Evolutionary conservation across 2,113 vertebrate genomes (phyloP).

Genomic region (Pollimyrus isidori): DNA sequence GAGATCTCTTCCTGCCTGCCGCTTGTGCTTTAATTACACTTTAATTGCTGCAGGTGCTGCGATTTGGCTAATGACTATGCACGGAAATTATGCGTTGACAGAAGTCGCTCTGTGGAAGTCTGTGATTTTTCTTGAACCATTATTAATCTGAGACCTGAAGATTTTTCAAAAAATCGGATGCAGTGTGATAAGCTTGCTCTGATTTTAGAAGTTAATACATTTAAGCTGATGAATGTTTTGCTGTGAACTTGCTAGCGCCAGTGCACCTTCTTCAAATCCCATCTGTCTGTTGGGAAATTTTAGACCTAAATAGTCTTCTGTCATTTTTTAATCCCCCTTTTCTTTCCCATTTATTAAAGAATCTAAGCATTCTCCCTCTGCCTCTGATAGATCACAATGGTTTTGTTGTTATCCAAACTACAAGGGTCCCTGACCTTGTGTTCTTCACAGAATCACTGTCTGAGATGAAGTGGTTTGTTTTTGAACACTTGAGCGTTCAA

Average conservation of each 20-base stretch:
- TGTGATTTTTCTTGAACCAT: background rate
- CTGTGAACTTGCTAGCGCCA: background rate
- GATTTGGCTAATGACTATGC: background rate
- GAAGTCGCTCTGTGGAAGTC: background rate
- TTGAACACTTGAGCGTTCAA: background rate
- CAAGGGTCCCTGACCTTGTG: background rate
- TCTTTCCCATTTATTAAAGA: background rate
- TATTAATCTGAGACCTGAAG: background rate
- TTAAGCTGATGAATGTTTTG: background rate
- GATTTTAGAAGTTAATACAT: background rate
- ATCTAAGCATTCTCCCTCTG: background rate
- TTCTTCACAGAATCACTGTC: background rate
- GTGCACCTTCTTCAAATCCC: background rate
- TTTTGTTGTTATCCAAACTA: background rate
- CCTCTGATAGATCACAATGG: constrained; percentile 2
- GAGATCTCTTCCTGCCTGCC: background rate
- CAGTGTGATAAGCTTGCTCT: background rate
- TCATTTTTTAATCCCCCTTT: background rate
- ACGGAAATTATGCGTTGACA: background rate
- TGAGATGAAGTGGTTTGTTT: constrained; percentile 3
- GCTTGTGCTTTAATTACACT: background rate
- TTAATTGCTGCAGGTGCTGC: background rate
- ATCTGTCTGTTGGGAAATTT: background rate
- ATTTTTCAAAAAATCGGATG: background rate
- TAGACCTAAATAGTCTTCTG: background rate